phyloP scores from a whole-genome alignment of 2,113 vertebrate genomes.

The Thalassoma bifasciatum region DNA sequence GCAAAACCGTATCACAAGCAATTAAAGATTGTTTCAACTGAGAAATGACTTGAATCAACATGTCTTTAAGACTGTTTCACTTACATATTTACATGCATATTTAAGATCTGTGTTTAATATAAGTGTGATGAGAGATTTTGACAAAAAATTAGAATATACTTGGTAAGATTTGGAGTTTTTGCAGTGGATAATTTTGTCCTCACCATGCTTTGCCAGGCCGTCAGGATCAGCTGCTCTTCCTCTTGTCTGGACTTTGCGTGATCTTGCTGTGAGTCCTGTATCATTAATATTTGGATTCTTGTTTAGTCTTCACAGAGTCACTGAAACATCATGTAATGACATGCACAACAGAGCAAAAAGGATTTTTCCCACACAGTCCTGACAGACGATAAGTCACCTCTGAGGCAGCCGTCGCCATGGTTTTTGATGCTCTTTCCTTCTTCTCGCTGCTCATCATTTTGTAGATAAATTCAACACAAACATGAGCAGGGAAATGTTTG shows the following conservation, averaged over 20 bases:
- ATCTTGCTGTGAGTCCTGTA: constrained; percentile 75
- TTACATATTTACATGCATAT: too few species aligned
- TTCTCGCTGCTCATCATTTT: constrained; percentile 80
- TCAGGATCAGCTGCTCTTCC: constrained; percentile 85
- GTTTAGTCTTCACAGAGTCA: not conserved
- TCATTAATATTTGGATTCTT: not conserved
- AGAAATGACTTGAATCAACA: too few species aligned
- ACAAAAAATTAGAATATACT: too few species aligned
- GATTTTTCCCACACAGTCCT: not conserved
- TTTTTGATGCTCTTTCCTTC: constrained; percentile 75
- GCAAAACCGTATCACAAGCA: too few species aligned
- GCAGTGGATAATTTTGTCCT: too few species aligned
- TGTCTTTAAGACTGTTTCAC: too few species aligned
- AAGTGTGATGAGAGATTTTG: too few species aligned
- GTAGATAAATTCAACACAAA: constrained; percentile 10
- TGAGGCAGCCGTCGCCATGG: constrained; percentile 78
- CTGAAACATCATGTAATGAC: not conserved
- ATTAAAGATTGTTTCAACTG: too few species aligned
- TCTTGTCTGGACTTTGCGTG: constrained; percentile 76
- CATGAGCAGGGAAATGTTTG: constrained; percentile 1
- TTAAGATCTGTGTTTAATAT: too few species aligned
- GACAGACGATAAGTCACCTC: constrained; percentile 75
- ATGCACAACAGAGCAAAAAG: not conserved
- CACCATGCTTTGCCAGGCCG: constrained; percentile 88
- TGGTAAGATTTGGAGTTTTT: too few species aligned